Conservation (phyloP, 2,113 vertebrate species). For the Caranx melampygus region DNA sequence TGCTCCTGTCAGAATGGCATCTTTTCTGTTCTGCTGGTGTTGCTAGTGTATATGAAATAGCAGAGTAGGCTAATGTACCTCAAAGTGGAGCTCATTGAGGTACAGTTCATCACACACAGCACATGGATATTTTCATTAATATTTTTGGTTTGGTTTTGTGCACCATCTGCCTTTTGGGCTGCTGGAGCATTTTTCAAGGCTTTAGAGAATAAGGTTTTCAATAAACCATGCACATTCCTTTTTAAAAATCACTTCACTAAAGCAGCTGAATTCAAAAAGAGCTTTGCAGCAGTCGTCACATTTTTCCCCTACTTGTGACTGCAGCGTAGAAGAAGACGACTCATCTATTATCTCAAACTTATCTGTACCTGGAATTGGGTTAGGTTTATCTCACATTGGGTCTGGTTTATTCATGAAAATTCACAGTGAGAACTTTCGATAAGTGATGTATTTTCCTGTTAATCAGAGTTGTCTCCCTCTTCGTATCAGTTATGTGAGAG, state of each 20-base stretch:
- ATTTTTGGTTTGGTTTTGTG: conserved; percentile 5
- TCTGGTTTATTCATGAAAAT: conserved; percentile 1
- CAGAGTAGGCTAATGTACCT: conserved; percentile 60
- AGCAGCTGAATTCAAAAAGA: conserved; percentile 15
- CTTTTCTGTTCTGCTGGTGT: conserved; percentile 53
- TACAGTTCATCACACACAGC: conserved; percentile 30
- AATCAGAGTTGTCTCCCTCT: background rate
- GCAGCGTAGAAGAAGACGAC: background rate
- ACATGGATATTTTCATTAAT: conserved; percentile 43
- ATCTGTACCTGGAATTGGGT: conserved; percentile 3
- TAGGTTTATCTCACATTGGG: background rate
- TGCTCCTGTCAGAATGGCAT: conserved; percentile 67
- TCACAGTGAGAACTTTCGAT: background rate
- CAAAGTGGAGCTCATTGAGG: conserved; percentile 26
- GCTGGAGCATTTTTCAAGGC: conserved; percentile 12
- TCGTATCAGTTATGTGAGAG: background rate
- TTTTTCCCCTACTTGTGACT: conserved; percentile 3
- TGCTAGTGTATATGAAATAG: conserved; percentile 59
- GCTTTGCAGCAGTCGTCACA: background rate
- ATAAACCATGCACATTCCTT: conserved; percentile 36
- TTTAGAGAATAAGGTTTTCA: conserved; percentile 32
- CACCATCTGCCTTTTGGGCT: conserved; percentile 22
- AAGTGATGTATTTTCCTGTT: background rate
- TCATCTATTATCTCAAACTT: background rate
- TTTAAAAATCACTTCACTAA: conserved; percentile 24